Conservation (phyloP, 2,113 vertebrate genomes). For the Rhineura floridana region DNA sequence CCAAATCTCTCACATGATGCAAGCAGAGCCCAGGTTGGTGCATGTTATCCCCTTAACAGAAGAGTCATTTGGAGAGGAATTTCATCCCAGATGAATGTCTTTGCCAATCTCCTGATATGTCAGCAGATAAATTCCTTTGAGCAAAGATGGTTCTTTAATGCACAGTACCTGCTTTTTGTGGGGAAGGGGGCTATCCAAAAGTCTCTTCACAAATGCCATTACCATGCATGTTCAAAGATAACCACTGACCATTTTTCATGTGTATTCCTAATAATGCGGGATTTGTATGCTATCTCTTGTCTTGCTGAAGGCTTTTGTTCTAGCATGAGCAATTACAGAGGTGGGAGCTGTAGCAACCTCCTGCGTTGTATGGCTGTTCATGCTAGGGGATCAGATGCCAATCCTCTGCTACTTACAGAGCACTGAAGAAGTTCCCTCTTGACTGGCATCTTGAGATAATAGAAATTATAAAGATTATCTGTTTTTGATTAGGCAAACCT, state of each 20-base stretch:
- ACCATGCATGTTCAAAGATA: not conserved
- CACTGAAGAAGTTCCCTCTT: too few relatives aligned
- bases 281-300: not conserved
- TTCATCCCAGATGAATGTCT: not conserved
- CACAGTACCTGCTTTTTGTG: not conserved
- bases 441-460: too few relatives aligned
- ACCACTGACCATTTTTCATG: not conserved
- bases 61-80: not conserved
- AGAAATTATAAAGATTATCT: too few relatives aligned
- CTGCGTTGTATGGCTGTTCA: too few relatives aligned
- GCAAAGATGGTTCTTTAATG: not conserved
- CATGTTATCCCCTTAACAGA: not conserved
- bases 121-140: not conserved
- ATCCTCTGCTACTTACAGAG: too few relatives aligned
- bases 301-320: not conserved
- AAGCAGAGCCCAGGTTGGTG: not conserved
- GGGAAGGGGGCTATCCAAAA: not conserved
- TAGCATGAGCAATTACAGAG: not conserved
- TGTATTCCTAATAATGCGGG: not conserved
- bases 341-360: too few relatives aligned
- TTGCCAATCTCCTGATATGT: not conserved
- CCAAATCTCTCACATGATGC: too few relatives aligned
- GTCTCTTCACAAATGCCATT: not conserved
- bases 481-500: too few relatives aligned
- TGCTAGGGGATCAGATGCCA: too few relatives aligned